Conservation (phyloP, 1,140 invertebrate genomes). For the Lordiphosa clarofinis region DNA sequence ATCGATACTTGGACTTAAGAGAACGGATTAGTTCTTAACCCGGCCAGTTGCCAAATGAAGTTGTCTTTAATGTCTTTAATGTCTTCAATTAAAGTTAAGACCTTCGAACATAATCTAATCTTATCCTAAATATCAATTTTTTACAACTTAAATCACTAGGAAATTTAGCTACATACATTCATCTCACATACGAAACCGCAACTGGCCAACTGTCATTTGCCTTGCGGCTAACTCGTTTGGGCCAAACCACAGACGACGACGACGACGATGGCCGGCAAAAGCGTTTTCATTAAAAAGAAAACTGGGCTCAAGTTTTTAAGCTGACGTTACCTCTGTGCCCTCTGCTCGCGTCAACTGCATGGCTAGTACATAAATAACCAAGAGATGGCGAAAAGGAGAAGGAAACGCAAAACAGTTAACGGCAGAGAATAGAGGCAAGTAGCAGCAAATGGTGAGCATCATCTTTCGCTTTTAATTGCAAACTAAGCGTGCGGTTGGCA, state of each 20-base stretch:
- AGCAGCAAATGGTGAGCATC: slow-evolving; percentile 66
- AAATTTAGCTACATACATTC: slow-evolving; percentile 8
- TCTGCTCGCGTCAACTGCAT: slow-evolving; percentile 20
- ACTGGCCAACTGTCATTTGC: slow-evolving; percentile 21
- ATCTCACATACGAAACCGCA: slow-evolving; percentile 17
- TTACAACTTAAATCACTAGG: too few species aligned
- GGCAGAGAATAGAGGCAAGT: too few species aligned
- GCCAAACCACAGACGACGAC: slow-evolving; percentile 42
- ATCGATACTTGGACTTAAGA: too few species aligned
- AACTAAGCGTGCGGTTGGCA: slow-evolving; percentile 76
- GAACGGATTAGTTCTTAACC: too few species aligned
- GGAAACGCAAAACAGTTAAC: slow-evolving; percentile 5
- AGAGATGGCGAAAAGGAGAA: slow-evolving; percentile 27
- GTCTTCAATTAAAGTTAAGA: too few species aligned
- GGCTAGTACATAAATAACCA: slow-evolving; percentile 70
- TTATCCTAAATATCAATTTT: too few species aligned
- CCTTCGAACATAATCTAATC: too few species aligned
- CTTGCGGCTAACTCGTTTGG: slow-evolving; percentile 9
- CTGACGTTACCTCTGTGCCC: background rate
- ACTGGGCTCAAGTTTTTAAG: slow-evolving; percentile 44
- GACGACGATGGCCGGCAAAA: slow-evolving; percentile 14
- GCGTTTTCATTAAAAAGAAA: slow-evolving; percentile 72
- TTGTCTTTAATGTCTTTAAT: too few species aligned
- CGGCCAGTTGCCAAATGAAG: too few species aligned
- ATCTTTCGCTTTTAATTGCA: slow-evolving; percentile 75